Base-by-base conservation (phyloP, 2,888 invertebrate species). In the Leptura quadrifasciata region DNA sequence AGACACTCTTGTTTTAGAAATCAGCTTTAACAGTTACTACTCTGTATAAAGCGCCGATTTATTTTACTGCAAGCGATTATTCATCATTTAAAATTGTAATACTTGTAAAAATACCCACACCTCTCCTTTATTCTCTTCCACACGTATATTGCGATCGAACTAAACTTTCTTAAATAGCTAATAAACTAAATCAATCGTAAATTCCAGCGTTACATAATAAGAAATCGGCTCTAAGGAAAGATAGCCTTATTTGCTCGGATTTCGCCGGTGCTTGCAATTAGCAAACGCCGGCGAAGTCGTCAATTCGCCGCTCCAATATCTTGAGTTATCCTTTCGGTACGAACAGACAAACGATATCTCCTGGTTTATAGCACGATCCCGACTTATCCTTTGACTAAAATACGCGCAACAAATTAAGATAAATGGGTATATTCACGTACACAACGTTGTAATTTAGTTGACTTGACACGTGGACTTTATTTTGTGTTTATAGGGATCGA, bases 341-440 rank as follows among this genome's bases (percentile, higher is more conserved):
- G 79, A 74, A 68, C 78, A 75, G 81, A 82, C 81, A 83, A 84
- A 83, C 83, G 84, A 84, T 84, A 85, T 85, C 84, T 83, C 69
- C 74, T 82, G 79, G 75, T 85, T 85, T 85, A 85, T 80, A 82
- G 82, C 74, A 75, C 76, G 74, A 74, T 39, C 68, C 72, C 52
- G 78, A 70, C 69, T 77, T 75, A 78, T 79, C 76, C 82, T 75
- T 75, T 79, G 75, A 76, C 76, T 79, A 75, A 80, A 80, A 80
- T 80, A 80, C 76, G 78, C 74, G 72, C 80, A 71, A 77, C 78
- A 80, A 80, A 80, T 80, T 80, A 77, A 80, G 80, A 80, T 75
- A 65, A 80, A 81, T 79, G 80, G 73, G 75, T 55, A 74, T 71
- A 80, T 82, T 80, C 80, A 71, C 73, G 52, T 72, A 71, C 68